Evolutionary conservation across 2,113 vertebrate species (phyloP), one percentile per base, ranked within the genome.

Genomic region (Craseonycteris thonglongyai): DNA sequence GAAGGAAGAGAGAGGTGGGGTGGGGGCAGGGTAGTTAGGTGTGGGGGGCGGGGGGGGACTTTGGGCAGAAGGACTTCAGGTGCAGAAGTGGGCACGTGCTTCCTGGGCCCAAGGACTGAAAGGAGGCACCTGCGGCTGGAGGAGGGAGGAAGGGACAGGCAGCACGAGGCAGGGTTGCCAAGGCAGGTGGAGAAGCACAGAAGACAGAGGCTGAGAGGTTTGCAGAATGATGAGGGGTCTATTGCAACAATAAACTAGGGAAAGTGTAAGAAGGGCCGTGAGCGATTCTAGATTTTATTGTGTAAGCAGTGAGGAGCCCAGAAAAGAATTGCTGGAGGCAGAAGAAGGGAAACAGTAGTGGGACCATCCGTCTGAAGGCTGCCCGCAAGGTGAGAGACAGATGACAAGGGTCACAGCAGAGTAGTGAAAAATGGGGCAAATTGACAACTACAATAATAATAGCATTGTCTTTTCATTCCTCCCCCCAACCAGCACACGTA

Each of bases 11-110:
- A 15, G 16, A 30, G 13, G 28, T 18, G 6, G 38, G 3, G 56
- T 9, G 3, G 2, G 16, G 56, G 33, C 3, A n/a, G 0, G 0
- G 11, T 8, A 13, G 56, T 24, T 11, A 16, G 90, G 54, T 4
- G 33, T 49, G n/a, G 54, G 5, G 40, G 21, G 10, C 19, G 54
- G 33, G 56, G n/a, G 54, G 5, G 40, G 21, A 7, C 19, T 61
- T 45, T 11, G 2, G 49, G 63, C 56, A 89, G 51, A 63, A 11
- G 65, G n/a, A 7, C 14, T 5, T 66, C 61, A 35, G 33, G 76
- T 15, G 28, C 63, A 86, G 74, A 66, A 38, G 56, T 13, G 10
- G 47, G 21, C 35, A 1, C 7, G 68, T 33, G 59, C 40, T 33
- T 28, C 3, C 28, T 54, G n/a, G 30, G 11, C 14, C 38, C 63